Percentiles rank a stretch among this genome's conserved stretches.
These are phyloP conservation scores for Drosophila truncata DNA, from an alignment of 1,140 invertebrate species.

Conservation along the genomic window DNA sequence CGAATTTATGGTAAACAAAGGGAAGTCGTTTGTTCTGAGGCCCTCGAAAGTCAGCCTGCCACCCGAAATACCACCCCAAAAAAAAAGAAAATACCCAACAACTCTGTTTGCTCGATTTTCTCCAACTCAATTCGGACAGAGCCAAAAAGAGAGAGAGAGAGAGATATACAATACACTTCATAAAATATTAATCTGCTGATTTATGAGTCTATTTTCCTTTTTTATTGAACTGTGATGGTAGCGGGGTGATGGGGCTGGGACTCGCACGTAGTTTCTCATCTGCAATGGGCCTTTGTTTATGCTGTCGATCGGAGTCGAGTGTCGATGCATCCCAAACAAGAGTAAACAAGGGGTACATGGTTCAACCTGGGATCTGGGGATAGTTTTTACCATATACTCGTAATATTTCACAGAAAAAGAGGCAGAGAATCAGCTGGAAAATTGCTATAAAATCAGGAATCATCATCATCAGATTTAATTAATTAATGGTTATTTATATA, in stretches of 20 bases:
- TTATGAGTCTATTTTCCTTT: slow-evolving; percentile 82
- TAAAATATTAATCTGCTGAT: slow-evolving; percentile 84
- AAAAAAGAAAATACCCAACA: not conserved
- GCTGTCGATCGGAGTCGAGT: slow-evolving; percentile 18
- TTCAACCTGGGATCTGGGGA: slow-evolving; percentile 3
- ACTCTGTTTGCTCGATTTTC: slow-evolving; percentile 24
- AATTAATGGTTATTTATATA: no score
- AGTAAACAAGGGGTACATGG: slow-evolving; percentile 35
- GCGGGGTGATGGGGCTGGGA: not conserved
- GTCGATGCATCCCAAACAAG: slow-evolving; percentile 43
- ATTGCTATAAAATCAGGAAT: no score
- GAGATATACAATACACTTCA: slow-evolving; percentile 72
- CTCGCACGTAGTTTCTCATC: slow-evolving; percentile 32
- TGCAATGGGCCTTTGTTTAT: slow-evolving; percentile 41
- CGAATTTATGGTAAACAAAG: slow-evolving; percentile 84
- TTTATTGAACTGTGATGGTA: slow-evolving; percentile 66
- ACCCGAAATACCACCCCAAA: slow-evolving; percentile 11
- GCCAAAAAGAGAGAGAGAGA: slow-evolving; percentile 20
- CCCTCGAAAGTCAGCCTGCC: slow-evolving; percentile 9
- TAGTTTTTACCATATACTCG: slow-evolving; percentile 2
- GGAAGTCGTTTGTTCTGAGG: slow-evolving; percentile 78
- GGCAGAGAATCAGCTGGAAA: not conserved
- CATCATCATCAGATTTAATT: no score
- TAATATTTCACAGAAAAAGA: not conserved
- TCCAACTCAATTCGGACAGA: slow-evolving; percentile 26